Conservation (phyloP, 1,140 invertebrate species). For the Gonioctena quinquepunctata region DNA sequence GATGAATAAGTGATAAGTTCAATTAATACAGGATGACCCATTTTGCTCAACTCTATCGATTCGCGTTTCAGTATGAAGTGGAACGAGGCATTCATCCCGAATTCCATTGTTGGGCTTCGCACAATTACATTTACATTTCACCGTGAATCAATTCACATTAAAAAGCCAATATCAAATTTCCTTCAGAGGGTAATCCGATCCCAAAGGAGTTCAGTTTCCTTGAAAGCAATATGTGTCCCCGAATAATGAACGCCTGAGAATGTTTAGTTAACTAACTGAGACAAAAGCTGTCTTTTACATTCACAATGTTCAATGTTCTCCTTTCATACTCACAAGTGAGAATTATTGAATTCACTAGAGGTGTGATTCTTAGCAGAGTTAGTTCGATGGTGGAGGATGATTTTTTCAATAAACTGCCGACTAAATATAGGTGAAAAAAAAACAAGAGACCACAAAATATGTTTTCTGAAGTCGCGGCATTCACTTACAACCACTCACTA, state of each 20-base stretch:
- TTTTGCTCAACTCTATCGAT: not conserved
- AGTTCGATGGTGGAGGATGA: not conserved
- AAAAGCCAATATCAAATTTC: not conserved
- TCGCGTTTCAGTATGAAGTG: not conserved
- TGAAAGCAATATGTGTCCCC: not conserved
- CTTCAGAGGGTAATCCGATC: not conserved
- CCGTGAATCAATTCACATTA: not conserved
- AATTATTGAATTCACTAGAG: not conserved
- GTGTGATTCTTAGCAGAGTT: not conserved
- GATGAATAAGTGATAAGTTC: not conserved
- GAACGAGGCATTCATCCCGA: not conserved
- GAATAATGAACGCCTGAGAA: not conserved
- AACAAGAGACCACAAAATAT: too few relatives aligned
- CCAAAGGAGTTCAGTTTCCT: not conserved
- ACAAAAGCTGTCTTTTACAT: not conserved
- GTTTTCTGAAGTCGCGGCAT: too few relatives aligned
- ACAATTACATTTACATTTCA: not conserved
- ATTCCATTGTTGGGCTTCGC: not conserved
- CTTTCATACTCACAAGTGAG: not conserved
- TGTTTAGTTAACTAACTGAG: not conserved
- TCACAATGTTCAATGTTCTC: not conserved
- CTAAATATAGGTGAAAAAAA: too few relatives aligned
- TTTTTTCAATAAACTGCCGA: too few relatives aligned
- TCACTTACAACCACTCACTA: too few relatives aligned
- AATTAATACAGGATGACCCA: not conserved